phyloP scores from a whole-genome alignment of 2,888 invertebrate species.

The Gonocerus acuteangulatus region DNA sequence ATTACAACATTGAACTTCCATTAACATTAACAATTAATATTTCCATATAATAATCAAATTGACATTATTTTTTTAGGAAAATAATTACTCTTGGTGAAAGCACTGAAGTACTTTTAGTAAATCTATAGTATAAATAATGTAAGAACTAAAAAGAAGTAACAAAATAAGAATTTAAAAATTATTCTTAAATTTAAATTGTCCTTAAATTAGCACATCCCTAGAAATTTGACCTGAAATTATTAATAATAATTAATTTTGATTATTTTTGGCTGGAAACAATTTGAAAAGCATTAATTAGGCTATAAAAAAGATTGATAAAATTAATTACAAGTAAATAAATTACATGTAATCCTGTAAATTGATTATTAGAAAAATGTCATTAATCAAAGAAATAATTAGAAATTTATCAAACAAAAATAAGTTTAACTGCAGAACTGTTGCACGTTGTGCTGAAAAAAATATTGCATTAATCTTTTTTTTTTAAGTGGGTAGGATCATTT shows the following conservation, averaged over 20 bases:
- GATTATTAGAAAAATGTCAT: conserved; percentile 20
- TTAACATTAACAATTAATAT: too few relatives aligned
- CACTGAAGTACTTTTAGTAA: too few relatives aligned
- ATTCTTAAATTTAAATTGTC: too few relatives aligned
- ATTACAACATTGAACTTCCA: too few relatives aligned
- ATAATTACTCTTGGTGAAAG: too few relatives aligned
- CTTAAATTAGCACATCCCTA: neutral
- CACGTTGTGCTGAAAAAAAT: conserved; percentile 26
- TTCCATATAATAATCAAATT: too few relatives aligned
- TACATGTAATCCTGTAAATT: conserved; percentile 18
- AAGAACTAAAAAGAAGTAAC: too few relatives aligned
- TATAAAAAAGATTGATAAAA: conserved; percentile 19
- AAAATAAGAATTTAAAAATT: too few relatives aligned
- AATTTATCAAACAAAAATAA: conserved; percentile 1
- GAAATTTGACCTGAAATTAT: conserved; percentile 24
- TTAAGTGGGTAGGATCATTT: neutral
- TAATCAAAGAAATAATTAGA: conserved; percentile 7
- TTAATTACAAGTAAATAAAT: conserved; percentile 12
- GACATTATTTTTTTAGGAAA: too few relatives aligned
- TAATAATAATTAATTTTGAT: conserved; percentile 2
- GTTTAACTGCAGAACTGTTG: conserved; percentile 16
- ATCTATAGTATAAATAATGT: too few relatives aligned
- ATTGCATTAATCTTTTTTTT: conserved; percentile 8
- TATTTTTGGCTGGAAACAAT: conserved; percentile 14
- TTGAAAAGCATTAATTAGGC: conserved; percentile 6